A percentile compares a stretch with the other conserved stretches of the same genome.
Conservation (phyloP, 2,888 invertebrate species). For the Sinelater perroti region DNA sequence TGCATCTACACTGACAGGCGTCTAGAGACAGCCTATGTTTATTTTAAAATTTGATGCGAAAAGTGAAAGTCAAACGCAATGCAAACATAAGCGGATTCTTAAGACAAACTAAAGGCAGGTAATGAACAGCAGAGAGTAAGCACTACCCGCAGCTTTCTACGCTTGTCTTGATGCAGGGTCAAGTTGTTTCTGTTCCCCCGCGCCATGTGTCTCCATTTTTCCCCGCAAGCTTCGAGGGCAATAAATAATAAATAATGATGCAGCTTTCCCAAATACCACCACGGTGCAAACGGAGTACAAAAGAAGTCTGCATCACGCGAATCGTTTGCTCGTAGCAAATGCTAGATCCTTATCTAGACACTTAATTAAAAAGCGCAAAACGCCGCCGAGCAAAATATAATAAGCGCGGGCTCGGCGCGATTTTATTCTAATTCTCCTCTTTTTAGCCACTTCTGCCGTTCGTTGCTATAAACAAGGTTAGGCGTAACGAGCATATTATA, state of each 20-base stretch:
- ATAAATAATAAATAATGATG: slow-evolving; percentile 10
- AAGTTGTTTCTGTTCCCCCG: too few species aligned
- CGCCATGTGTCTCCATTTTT: too few species aligned
- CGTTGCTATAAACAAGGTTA: slow-evolving; percentile 17
- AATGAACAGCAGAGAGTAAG: too few species aligned
- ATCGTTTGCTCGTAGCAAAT: slow-evolving; percentile 7
- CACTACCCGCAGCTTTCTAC: too few species aligned
- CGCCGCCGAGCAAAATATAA: too few species aligned
- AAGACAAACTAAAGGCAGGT: too few species aligned
- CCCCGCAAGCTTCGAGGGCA: neutral
- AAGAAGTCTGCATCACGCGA: slow-evolving; percentile 7
- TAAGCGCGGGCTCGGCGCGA: slow-evolving; percentile 6
- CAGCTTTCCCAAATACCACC: slow-evolving; percentile 1
- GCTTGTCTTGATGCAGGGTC: too few species aligned
- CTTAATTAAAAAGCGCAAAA: slow-evolving; percentile 15
- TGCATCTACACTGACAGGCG: too few species aligned
- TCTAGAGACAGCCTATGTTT: too few species aligned
- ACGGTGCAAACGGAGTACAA: neutral
- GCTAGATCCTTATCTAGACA: slow-evolving; percentile 14
- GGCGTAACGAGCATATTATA: slow-evolving; percentile 23
- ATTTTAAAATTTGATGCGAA: too few species aligned
- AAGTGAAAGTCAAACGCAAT: too few species aligned
- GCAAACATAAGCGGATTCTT: too few species aligned
- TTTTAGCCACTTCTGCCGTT: slow-evolving; percentile 9
- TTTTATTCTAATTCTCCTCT: slow-evolving; percentile 15